These are phyloP conservation scores for Neolamprologus cancellatus DNA, from an alignment of 2,113 vertebrate species.

Conservation along the genomic window DNA sequence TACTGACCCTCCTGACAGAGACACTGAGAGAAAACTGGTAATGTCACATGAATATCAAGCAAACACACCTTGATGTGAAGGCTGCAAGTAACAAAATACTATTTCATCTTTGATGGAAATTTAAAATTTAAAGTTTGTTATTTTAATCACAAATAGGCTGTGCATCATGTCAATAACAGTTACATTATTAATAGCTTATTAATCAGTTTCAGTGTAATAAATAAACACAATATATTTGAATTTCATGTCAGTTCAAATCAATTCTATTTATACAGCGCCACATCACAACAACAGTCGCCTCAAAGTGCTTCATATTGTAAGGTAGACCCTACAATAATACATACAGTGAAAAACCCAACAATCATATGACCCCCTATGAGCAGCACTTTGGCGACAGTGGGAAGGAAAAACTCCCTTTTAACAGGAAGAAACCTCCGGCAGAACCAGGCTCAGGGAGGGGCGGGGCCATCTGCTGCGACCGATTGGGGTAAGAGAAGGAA, in stretches of 20 bases:
- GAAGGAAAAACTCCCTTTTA: neutral
- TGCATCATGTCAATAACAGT: neutral
- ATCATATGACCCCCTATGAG: neutral
- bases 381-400: neutral
- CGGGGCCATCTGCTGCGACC: rapidly evolving
- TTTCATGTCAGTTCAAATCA: neutral
- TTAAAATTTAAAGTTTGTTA: neutral
- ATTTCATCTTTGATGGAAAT: neutral
- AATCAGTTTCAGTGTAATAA: neutral
- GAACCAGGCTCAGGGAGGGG: neutral
- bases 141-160: neutral
- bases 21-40: slow-evolving; percentile 1
- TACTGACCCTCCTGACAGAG: neutral
- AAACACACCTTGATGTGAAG: neutral
- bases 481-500: neutral
- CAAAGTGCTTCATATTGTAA: neutral
- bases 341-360: neutral
- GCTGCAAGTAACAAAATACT: neutral
- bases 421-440: rapidly evolving
- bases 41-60: neutral
- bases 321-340: neutral
- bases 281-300: neutral
- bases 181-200: neutral
- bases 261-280: neutral
- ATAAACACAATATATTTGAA: neutral